Conservation (phyloP, 2,888 invertebrate species). For the Acleris cristana region DNA sequence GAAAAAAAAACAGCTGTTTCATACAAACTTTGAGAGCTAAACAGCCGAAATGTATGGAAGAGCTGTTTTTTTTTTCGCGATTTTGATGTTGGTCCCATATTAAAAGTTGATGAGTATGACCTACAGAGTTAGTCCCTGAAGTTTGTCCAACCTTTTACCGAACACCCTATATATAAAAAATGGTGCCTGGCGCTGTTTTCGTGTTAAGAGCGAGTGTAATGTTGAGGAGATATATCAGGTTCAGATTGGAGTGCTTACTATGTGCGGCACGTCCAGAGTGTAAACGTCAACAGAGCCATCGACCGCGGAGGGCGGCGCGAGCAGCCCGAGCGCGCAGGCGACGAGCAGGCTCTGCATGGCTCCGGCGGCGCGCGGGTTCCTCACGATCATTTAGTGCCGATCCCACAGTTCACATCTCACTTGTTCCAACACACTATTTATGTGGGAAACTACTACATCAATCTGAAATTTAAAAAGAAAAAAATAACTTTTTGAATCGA, state of each 20-base stretch:
- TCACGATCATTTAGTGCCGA: constrained; percentile 9
- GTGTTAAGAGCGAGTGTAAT: no score
- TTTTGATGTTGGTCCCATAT: no score
- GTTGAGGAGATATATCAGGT: background rate
- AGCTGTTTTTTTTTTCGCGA: no score
- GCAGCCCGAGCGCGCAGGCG: constrained; percentile 43
- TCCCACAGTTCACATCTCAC: constrained; percentile 50
- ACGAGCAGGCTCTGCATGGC: constrained; percentile 55
- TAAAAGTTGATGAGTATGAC: no score
- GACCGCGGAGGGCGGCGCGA: constrained; percentile 51
- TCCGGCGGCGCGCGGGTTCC: constrained; percentile 38
- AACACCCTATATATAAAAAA: no score
- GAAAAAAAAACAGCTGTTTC: no score
- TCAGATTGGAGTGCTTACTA: constrained; percentile 50
- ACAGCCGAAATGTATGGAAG: no score
- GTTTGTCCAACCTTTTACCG: no score
- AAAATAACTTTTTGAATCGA: no score
- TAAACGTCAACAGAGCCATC: constrained; percentile 61
- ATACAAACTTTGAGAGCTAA: no score
- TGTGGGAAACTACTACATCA: constrained; percentile 40
- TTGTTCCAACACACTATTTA: constrained; percentile 36
- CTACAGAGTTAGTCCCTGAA: no score
- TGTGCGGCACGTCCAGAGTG: constrained; percentile 58
- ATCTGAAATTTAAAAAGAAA: constrained; percentile 15
- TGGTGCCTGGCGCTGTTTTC: no score